Evolutionary conservation across 2,888 invertebrate genomes (phyloP).

Genomic region (Leistus spinibarbis): DNA sequence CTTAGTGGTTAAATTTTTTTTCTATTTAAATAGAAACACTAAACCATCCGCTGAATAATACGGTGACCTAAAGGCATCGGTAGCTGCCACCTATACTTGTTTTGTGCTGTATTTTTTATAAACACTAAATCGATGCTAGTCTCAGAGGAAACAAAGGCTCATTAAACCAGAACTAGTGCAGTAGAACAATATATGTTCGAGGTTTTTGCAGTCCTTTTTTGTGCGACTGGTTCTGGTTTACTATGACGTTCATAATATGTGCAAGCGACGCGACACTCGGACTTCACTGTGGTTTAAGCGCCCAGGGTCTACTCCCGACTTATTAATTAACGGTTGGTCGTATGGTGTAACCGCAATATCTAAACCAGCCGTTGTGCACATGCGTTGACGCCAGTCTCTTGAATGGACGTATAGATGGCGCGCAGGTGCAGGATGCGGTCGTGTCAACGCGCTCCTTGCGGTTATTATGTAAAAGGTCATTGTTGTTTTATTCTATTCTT

Average conservation of each 20-base stretch:
- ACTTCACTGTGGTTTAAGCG: background rate
- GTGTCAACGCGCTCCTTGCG: constrained; percentile 34
- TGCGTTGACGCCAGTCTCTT: background rate
- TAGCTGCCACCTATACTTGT: too few species aligned
- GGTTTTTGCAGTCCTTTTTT: background rate
- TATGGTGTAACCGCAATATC: background rate
- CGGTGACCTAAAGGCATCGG: too few species aligned
- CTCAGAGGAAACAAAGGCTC: background rate
- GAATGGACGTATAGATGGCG: background rate
- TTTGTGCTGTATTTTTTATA: background rate
- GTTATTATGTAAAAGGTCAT: constrained; percentile 39
- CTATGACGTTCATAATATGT: too few species aligned
- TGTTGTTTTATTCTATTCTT: constrained; percentile 31
- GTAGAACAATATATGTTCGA: background rate
- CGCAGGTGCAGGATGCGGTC: constrained; percentile 33
- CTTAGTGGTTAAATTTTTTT: too few species aligned
- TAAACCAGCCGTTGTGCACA: background rate
- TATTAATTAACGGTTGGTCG: background rate
- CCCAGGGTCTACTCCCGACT: background rate
- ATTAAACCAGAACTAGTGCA: background rate
- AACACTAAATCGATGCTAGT: background rate
- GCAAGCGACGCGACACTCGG: background rate
- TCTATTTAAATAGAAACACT: too few species aligned
- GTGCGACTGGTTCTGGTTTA: background rate
- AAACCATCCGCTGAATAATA: too few species aligned